phyloP scores from a whole-genome alignment of 2,888 invertebrate genomes.

The Silvanus unidentatus region DNA sequence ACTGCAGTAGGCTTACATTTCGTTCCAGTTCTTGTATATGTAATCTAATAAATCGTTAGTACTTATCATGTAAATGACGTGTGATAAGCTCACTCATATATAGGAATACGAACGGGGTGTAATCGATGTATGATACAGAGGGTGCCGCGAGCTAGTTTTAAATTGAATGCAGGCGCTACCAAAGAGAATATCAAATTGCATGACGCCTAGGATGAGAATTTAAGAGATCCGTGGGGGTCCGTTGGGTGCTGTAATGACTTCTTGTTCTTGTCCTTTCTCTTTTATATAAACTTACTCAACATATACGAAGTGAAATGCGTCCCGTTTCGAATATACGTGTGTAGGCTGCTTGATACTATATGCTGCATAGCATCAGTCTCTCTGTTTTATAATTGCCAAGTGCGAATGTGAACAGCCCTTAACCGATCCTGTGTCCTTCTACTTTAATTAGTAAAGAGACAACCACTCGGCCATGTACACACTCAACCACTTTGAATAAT shows the following conservation, averaged over 20 bases:
- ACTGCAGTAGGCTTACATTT: too few relatives aligned
- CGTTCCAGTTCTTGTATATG: too few relatives aligned
- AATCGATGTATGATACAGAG: constrained; percentile 4
- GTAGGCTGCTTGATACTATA: too few relatives aligned
- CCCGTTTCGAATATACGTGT: too few relatives aligned
- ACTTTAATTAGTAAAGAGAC: constrained; percentile 27
- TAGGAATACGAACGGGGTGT: not conserved
- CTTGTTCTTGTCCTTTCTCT: constrained; percentile 1
- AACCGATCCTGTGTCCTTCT: constrained; percentile 21
- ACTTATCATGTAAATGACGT: constrained; percentile 1
- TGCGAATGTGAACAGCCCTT: constrained; percentile 29
- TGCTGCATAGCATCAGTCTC: constrained; percentile 9
- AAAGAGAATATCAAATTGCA: constrained; percentile 23
- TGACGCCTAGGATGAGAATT: constrained; percentile 7
- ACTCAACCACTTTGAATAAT: too few relatives aligned
- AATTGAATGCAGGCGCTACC: constrained; percentile 8
- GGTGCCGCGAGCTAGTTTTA: constrained; percentile 5
- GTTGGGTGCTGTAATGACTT: constrained; percentile 2
- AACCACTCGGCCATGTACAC: too few relatives aligned
- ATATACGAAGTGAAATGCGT: too few relatives aligned
- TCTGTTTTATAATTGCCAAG: constrained; percentile 27
- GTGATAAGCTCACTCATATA: not conserved
- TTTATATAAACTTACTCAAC: not conserved
- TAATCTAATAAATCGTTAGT: too few relatives aligned
- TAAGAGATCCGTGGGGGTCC: not conserved